Percentiles rank a stretch among this genome's conserved stretches.
These are phyloP conservation scores for Drosophila teissieri DNA, from an alignment of 1,140 invertebrate genomes.

Conservation along the genomic window DNA sequence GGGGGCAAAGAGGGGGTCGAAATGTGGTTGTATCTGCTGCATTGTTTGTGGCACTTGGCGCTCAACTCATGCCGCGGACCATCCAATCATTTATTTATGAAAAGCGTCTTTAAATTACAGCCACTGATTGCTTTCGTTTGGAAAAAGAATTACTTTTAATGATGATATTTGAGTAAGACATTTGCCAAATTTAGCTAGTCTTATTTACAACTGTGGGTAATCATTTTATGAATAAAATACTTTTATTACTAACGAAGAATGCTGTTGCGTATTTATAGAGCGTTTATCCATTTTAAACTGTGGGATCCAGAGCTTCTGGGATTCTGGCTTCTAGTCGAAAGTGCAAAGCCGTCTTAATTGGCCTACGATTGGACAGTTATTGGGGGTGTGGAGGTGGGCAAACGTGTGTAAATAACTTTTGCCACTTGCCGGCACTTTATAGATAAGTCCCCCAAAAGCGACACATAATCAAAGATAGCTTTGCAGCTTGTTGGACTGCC, in stretches of 20 bases:
- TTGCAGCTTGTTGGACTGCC: slow-evolving; percentile 54
- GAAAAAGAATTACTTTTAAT: not conserved
- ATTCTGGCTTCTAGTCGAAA: not conserved
- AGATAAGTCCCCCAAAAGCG: slow-evolving; percentile 69
- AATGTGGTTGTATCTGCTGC: slow-evolving; percentile 29
- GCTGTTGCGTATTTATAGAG: not conserved
- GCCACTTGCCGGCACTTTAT: slow-evolving; percentile 63
- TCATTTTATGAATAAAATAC: not conserved
- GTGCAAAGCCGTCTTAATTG: slow-evolving; percentile 21
- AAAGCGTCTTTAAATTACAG: slow-evolving; percentile 31
- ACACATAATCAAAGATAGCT: slow-evolving; percentile 73
- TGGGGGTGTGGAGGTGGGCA: slow-evolving; percentile 2
- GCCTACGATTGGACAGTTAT: slow-evolving; percentile 13
- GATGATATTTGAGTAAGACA: not conserved
- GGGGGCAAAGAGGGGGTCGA: not conserved
- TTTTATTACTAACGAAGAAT: too few relatives aligned
- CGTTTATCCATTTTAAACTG: slow-evolving; percentile 10
- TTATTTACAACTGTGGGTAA: too few relatives aligned
- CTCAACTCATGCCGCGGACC: slow-evolving; percentile 10
- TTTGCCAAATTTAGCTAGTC: too few relatives aligned
- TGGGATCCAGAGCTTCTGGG: not conserved
- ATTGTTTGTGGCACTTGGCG: slow-evolving; percentile 36
- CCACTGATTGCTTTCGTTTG: slow-evolving; percentile 3
- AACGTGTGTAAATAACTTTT: slow-evolving; percentile 63
- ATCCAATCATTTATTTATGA: slow-evolving; percentile 38